Base-by-base conservation (phyloP, 2,888 invertebrate species). In the Ectobius pallidus region DNA sequence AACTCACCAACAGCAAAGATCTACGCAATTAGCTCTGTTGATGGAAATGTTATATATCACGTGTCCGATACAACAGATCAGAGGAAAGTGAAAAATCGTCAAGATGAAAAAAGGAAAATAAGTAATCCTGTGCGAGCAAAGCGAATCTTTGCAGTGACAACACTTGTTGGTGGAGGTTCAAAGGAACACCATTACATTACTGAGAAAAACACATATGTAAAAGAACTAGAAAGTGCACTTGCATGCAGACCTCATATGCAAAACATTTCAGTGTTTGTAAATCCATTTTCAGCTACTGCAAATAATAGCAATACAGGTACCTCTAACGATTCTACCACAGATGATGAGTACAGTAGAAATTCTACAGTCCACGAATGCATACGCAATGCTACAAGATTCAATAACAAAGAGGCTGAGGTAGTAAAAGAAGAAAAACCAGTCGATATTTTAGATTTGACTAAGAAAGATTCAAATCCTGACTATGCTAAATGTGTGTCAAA, bases 21-120 rank as follows among this genome's bases (percentile, higher is more conserved):
- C 16, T 93, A 91, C 79, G 94, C 94, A 0, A 92, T 94, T 55
- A 93, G 93, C 79, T 92, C 91, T 58, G 91, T 92, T 32, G 92
- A 92, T 77, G 94, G 94, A 1, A 92, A 92, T 77, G 90, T 94
- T 3, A 90, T 88, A 78, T 89, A 88, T 78, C 89, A 89, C 75
- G 85, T 88, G 0, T 85, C 87, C 27, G 84, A 84, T 78, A 78
- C 80, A 69, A 34, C 68, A 16, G 68, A 74, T 65, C 44, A 76
- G 74, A 73, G 72, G 42, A 75, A 72, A 55, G 34, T 63, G 3
- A 67, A 69, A 32, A 44, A 32, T n/a, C 27, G 30, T 3, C 39
- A 20, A 58, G 39, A 18, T 14, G 72, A 44, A 39, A 62, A 42
- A 32, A 42, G 67, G 27, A 79, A 79, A 72, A 79, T 27, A 30